Base-by-base conservation (phyloP, 2,888 invertebrate genomes). In the Sminthurides aquaticus region DNA sequence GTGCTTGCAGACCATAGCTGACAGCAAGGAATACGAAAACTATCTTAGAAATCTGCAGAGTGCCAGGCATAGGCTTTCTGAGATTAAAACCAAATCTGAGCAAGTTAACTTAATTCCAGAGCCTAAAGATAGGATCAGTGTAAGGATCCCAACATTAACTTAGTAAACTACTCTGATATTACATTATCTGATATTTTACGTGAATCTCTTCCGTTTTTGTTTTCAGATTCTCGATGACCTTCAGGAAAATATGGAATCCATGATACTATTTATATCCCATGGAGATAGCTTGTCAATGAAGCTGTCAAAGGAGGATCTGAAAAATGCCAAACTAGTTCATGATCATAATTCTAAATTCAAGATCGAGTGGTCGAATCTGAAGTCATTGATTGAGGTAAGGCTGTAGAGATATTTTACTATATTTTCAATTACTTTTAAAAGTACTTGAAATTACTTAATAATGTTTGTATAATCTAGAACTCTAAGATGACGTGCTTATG, bases 241-340 rank as follows among this genome's bases (percentile, higher is more conserved):
- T 5, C 56, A 60, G 28, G 64, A 64, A 48, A 60, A 64, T 48
- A 24, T 64, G 18, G 64, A 64, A 26, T 64, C 64, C 5, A 64
- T 64, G 64, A 64, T 64, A 20, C 60, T 64, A 5, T 55, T 64
- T 28, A 64, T 64, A 15, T 60, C 60, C 2, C 59, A 60, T 20
- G 64, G 64, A 8, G 64, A 64, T 22, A 54, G 57, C 11, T 48
- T 64, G 25, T 57, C 64, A 3, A 55, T 64, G 60, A 64, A 60
- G 22, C 28, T 64, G 2, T 64, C 64, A 2, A 64, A 60, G 43
- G 64, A 54, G 18, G 49, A 64, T 48, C 25, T 64, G 15, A 28
- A 27, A 15, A 34, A 48, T 26, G 64, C 64, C 18, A 54, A 64
- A 20, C 22, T 29, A 2, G 55, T 64, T 15, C 43, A 59, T 11